Conservation (phyloP, 2,888 invertebrate genomes). For the Seladonia tumulorum region DNA sequence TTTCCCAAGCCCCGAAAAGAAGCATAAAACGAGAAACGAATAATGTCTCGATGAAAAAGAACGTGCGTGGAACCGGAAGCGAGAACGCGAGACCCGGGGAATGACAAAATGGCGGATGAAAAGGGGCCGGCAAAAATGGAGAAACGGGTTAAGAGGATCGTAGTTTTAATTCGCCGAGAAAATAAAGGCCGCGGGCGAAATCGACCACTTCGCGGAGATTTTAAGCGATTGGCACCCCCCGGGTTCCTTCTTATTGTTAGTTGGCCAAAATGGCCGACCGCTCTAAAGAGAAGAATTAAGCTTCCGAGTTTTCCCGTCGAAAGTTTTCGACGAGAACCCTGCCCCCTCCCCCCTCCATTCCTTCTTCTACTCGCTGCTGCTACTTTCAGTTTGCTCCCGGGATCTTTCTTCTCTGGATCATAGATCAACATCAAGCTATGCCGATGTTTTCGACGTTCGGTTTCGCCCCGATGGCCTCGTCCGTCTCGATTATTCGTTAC, state of each 20-base stretch:
- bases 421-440: slow-evolving; percentile 35
- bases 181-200: slow-evolving; percentile 58
- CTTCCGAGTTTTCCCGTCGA: slow-evolving; percentile 27
- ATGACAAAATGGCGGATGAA: not conserved
- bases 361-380: not conserved
- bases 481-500: not conserved
- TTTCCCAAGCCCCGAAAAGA: slow-evolving; percentile 16
- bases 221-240: slow-evolving; percentile 60
- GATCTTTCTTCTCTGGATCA: slow-evolving; percentile 25
- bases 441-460: slow-evolving; percentile 12
- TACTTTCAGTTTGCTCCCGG: not conserved
- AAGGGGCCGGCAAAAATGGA: not conserved
- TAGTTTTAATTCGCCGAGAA: slow-evolving; percentile 62
- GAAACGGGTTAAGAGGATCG: slow-evolving; percentile 17
- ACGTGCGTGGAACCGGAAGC: slow-evolving; percentile 12
- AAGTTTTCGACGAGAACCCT: slow-evolving; percentile 38
- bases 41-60: slow-evolving; percentile 7
- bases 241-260: slow-evolving; percentile 19
- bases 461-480: not conserved
- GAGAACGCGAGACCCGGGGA: not conserved
- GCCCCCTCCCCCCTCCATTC: not conserved
- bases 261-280: slow-evolving; percentile 39
- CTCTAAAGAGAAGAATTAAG: slow-evolving; percentile 60
- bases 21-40: not conserved
- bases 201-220: slow-evolving; percentile 60